Percentiles rank a stretch among this genome's conserved stretches.
These are phyloP conservation scores for Labeo rohita DNA, from an alignment of 2,113 vertebrate genomes.

Conservation along the genomic window DNA sequence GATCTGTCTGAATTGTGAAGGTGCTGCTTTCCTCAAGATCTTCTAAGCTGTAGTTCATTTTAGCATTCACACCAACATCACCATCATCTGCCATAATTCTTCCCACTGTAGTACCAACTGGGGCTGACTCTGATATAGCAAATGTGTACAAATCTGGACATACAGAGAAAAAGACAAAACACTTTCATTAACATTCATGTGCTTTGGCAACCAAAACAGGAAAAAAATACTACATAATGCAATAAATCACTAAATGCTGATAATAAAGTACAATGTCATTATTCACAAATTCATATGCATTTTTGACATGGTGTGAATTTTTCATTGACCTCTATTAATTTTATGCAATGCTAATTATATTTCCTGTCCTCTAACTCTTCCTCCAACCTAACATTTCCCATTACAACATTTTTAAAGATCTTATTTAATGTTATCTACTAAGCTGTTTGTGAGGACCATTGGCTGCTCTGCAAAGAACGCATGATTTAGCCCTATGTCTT, in stretches of 20 bases:
- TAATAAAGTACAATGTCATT: background rate
- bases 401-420: background rate
- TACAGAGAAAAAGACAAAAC: background rate
- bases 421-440: background rate
- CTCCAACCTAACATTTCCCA: background rate
- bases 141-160: constrained; percentile 84
- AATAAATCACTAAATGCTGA: background rate
- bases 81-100: constrained; percentile 84
- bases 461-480: background rate
- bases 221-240: background rate
- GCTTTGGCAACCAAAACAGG: background rate
- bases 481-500: background rate
- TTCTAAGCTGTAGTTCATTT: constrained; percentile 87
- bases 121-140: constrained; percentile 80
- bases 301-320: background rate
- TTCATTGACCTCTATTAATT: background rate
- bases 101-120: constrained; percentile 81
- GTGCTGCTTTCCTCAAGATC: constrained; percentile 75
- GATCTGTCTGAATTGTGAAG: constrained; percentile 83
- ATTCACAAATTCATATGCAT: background rate
- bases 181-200: background rate
- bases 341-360: background rate
- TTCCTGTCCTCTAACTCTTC: background rate
- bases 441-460: background rate
- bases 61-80: constrained; percentile 86